These are phyloP conservation scores for Hestina assimilis DNA, from an alignment of 1,140 invertebrate species.

Conservation along the genomic window DNA sequence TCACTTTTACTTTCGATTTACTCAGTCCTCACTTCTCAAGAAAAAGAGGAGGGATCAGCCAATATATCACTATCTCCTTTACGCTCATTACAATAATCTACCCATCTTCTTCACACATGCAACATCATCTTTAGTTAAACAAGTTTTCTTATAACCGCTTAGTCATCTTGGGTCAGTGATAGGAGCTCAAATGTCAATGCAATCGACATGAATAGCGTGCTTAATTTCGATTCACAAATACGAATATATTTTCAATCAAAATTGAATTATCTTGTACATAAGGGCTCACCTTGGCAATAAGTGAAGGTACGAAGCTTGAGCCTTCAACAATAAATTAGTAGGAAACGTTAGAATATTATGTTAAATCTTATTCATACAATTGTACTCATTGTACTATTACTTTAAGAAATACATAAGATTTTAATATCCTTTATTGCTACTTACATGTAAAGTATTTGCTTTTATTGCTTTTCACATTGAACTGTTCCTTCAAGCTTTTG, in stretches of 20 bases:
- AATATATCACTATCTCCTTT: slow-evolving; percentile 32
- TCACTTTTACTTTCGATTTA: slow-evolving; percentile 66
- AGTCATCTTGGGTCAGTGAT: slow-evolving; percentile 61
- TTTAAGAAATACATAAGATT: no score
- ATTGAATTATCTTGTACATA: slow-evolving; percentile 1
- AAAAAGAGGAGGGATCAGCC: slow-evolving; percentile 39
- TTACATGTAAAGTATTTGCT: no score
- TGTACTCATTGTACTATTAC: no score
- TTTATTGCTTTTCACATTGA: no score
- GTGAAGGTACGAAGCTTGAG: slow-evolving; percentile 21
- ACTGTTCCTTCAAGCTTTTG: no score
- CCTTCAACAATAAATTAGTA: slow-evolving; percentile 8
- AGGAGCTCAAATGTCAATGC: slow-evolving; percentile 60
- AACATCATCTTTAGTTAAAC: slow-evolving; percentile 49
- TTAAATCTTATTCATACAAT: no score
- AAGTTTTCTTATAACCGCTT: slow-evolving; percentile 57
- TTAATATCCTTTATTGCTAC: no score
- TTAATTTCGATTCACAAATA: slow-evolving; percentile 41
- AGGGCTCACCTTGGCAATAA: slow-evolving; percentile 24
- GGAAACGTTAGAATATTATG: background rate
- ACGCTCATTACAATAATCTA: slow-evolving; percentile 11
- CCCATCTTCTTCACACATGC: slow-evolving; percentile 33
- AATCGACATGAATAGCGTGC: slow-evolving; percentile 43
- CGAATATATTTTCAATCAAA: slow-evolving; percentile 17
- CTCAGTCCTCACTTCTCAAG: slow-evolving; percentile 52